Base-by-base conservation (phyloP, 2,113 vertebrate genomes). In the Leptobrachium ailaonicum region DNA sequence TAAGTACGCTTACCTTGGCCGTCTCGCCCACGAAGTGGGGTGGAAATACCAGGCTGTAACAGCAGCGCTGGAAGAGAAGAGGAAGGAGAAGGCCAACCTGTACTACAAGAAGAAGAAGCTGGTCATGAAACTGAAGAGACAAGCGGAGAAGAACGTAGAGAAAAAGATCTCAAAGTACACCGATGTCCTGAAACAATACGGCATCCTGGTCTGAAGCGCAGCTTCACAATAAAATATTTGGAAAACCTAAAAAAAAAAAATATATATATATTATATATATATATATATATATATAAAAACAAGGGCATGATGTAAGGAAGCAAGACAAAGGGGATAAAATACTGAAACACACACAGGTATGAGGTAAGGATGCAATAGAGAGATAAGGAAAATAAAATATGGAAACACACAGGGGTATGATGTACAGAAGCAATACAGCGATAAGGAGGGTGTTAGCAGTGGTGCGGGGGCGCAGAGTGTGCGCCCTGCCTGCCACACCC, bases 1-100 rank as follows among this genome's bases (percentile, higher is more conserved):
- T 67, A 98, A 97, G 96, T 98, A 96, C 76, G 96, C 96, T 2
- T 90, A 93, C 20, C 90, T 98, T 5, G 96, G 96, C 0, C 95
- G 96, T 66, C 88, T 98, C 87, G 96, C 96, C 1, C 96, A 98
- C 5, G 96, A 97, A 86, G 96, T 98, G 6, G 96, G 96, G 82
- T 98, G 96, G 96, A 98, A 98, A 82, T 97, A 98, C 90, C 95
- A 96, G 87, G 95, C 95, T 0, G 94, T 97, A 81, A 98, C 96
- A 5, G 92, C 94, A 73, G 96, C 96, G 1, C 85, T 98, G 80
- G 96, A 98, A 85, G 95, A 95, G 89, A 96, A 96, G 77, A 91
- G 96, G 58, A 98, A 97, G 83, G 94, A 92, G 84, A 97, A 96
- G 82, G 88, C 95, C 12, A 96, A 95, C 88, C 82, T 97, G 47